Evolutionary conservation across 2,888 invertebrate species (phyloP).

Genomic region (Cheiracanthium punctorium): DNA sequence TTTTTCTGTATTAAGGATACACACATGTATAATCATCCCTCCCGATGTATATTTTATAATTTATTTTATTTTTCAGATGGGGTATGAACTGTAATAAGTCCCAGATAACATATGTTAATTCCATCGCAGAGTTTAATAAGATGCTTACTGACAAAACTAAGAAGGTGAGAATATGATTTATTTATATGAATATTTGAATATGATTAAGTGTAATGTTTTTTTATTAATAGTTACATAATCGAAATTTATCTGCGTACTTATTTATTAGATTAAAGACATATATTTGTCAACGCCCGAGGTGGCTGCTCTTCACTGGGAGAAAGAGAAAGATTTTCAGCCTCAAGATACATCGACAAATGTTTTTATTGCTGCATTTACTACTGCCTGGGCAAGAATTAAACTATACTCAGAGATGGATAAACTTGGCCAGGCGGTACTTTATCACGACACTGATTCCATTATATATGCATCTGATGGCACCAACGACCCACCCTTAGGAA

Average conservation of each 20-base stretch:
- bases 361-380: background rate
- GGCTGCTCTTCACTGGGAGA: background rate
- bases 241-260: too few relatives aligned
- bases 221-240: too few relatives aligned
- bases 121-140: too few relatives aligned
- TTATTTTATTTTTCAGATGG: background rate
- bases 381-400: background rate
- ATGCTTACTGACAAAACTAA: too few relatives aligned
- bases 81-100: background rate
- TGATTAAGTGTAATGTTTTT: background rate
- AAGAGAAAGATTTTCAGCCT: background rate
- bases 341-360: background rate
- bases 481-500: background rate
- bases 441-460: background rate
- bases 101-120: too few relatives aligned
- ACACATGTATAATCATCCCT: too few relatives aligned
- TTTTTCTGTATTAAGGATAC: too few relatives aligned
- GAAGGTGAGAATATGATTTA: too few relatives aligned
- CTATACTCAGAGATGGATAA: background rate
- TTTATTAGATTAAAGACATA: conserved; percentile 22
- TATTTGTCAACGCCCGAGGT: conserved; percentile 12
- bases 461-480: background rate
- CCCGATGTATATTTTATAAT: too few relatives aligned
- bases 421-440: background rate
- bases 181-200: background rate